Evolutionary conservation across 1,140 invertebrate species (phyloP).

Genomic region (Antheraea mylitta): DNA sequence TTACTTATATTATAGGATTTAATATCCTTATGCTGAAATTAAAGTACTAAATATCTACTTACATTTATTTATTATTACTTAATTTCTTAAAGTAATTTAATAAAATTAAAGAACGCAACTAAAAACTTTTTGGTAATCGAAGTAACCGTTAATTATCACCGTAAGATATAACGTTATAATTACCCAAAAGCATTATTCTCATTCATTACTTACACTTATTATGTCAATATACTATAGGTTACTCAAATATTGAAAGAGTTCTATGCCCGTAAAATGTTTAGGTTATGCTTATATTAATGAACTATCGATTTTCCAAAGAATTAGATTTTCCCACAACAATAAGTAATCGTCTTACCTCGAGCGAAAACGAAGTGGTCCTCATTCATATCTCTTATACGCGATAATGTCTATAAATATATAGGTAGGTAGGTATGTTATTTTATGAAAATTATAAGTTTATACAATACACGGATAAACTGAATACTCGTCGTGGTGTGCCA

Average conservation of each 20-base stretch:
- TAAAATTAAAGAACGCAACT: too few species aligned
- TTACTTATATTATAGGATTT: too few species aligned
- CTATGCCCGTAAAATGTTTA: background rate
- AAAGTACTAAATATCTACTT: too few species aligned
- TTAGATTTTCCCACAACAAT: slow-evolving; percentile 20
- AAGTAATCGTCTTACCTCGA: slow-evolving; percentile 81
- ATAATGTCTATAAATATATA: slow-evolving; percentile 50
- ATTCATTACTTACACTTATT: background rate
- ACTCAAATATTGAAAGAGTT: background rate
- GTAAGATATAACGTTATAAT: too few species aligned
- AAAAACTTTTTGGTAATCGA: background rate
- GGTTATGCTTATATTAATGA: slow-evolving; percentile 67
- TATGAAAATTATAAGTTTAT: slow-evolving; percentile 9
- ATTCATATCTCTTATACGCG: slow-evolving; percentile 79
- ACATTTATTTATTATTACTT: too few species aligned
- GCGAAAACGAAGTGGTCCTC: slow-evolving; percentile 87
- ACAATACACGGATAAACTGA: background rate
- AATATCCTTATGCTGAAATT: too few species aligned
- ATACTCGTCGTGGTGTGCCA: slow-evolving; percentile 4
- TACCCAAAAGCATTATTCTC: too few species aligned
- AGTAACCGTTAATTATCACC: background rate
- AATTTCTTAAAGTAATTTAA: too few species aligned
- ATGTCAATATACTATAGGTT: background rate
- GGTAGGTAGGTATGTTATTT: slow-evolving; percentile 2
- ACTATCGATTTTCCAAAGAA: slow-evolving; percentile 62